phyloP scores from a whole-genome alignment of 2,113 vertebrate genomes.

The Gorsachius goisagi region DNA sequence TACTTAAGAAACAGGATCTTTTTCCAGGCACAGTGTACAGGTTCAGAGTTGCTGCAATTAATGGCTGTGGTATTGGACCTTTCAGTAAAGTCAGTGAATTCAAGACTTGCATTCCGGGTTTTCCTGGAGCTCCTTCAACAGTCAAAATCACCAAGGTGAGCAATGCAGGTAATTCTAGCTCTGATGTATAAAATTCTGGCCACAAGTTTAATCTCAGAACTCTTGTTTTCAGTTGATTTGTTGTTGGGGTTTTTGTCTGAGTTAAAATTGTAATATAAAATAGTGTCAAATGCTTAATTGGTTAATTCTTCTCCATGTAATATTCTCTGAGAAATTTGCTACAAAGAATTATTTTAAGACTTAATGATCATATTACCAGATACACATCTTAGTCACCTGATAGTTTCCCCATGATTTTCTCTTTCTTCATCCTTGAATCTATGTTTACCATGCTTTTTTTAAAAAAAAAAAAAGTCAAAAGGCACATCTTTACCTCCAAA shows the following conservation, averaged over 20 bases:
- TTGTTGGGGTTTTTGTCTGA: background rate
- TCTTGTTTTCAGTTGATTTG: background rate
- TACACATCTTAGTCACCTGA: background rate
- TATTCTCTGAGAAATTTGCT: background rate
- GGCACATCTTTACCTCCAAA: background rate
- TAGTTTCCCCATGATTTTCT: background rate
- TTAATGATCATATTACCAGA: background rate
- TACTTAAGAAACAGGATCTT: conserved; percentile 85
- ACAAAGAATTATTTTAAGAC: background rate
- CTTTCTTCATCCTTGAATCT: background rate
- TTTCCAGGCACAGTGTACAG: conserved; percentile 88
- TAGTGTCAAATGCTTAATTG: background rate
- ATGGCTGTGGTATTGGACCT: conserved; percentile 87
- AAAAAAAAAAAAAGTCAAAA: background rate
- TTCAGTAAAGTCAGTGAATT: conserved; percentile 94
- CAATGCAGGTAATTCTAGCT: background rate
- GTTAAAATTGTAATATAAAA: background rate
- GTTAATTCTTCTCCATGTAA: background rate
- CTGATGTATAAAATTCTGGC: background rate
- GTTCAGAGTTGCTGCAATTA: conserved; percentile 93
- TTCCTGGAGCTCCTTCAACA: conserved; percentile 95
- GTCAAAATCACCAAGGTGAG: conserved; percentile 95
- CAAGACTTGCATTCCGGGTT: conserved; percentile 96
- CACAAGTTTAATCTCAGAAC: background rate
- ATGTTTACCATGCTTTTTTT: background rate